Percentiles rank a stretch among this genome's conserved stretches.
Evolutionary conservation across 2,113 vertebrate species (phyloP).

Genomic region (Sapayoa aenigma): DNA sequence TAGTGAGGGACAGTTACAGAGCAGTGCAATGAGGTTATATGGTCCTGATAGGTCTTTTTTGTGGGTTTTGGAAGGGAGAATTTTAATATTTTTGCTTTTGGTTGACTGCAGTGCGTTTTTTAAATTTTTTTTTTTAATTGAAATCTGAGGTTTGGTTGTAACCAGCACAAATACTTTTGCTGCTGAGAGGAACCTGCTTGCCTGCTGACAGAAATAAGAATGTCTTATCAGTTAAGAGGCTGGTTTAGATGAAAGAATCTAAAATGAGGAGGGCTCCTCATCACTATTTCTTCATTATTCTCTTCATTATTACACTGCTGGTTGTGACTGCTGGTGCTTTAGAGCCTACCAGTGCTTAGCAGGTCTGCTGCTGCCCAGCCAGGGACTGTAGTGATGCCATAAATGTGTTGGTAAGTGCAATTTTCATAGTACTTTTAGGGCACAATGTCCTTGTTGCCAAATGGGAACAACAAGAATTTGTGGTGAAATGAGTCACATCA

Average conservation of each 20-base stretch:
- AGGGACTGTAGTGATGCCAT: not conserved
- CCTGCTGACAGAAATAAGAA: not conserved
- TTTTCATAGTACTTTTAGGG: not conserved
- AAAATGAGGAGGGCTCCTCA: not conserved
- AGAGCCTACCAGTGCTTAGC: not conserved
- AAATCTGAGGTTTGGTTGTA: not conserved
- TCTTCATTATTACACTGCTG: not conserved
- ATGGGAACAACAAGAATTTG: not conserved
- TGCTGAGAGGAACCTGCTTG: not conserved
- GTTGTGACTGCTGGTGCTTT: not conserved
- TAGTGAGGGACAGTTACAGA: not conserved
- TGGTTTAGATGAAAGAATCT: not conserved
- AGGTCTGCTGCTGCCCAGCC: not conserved
- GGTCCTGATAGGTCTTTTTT: fast-evolving
- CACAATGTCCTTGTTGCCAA: not conserved
- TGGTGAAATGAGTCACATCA: not conserved
- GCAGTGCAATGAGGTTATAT: not conserved
- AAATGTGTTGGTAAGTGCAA: not conserved
- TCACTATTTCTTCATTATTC: not conserved
- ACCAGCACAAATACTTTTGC: not conserved
- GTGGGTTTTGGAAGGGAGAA: not conserved
- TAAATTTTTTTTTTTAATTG: not conserved
- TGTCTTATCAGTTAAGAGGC: not conserved
- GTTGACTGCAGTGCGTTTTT: fast-evolving
- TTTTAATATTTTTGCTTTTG: not conserved